Conservation (phyloP, 1,140 invertebrate genomes). For the Drosophila pseudoananassae region DNA sequence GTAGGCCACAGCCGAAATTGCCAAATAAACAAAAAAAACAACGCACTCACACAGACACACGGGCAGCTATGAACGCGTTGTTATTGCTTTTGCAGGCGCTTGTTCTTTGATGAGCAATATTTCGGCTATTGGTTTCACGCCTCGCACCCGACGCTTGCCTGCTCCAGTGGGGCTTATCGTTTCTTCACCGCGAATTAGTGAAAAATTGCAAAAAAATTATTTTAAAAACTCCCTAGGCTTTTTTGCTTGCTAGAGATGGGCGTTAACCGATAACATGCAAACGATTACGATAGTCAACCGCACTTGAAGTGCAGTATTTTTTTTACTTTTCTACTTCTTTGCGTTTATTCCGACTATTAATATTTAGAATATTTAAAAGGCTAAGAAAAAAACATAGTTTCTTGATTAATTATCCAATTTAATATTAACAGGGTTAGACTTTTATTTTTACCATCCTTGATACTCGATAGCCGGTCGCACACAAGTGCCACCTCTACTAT, state of each 20-base stretch:
- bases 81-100: constrained; percentile 23
- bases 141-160: not conserved
- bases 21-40: constrained; percentile 63
- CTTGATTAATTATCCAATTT: not conserved
- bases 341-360: not conserved
- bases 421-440: not conserved
- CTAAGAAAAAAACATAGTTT: not conserved
- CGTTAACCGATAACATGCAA: constrained; percentile 8
- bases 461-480: constrained; percentile 1
- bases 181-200: constrained; percentile 1
- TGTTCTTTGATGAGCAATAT: not conserved
- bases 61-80: constrained; percentile 39
- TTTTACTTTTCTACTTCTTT: not conserved
- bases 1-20: constrained; percentile 59
- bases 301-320: not conserved
- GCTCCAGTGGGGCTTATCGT: not conserved
- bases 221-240: constrained; percentile 6
- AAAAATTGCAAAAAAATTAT: constrained; percentile 13
- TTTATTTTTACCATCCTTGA: not conserved
- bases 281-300: not conserved
- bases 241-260: constrained; percentile 28
- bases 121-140: not conserved
- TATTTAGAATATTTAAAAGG: no score
- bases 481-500: constrained; percentile 20
- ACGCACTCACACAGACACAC: constrained; percentile 31